A percentile compares a stretch with the other conserved stretches of the same genome.
Conservation (phyloP, 1,140 invertebrate species). For the Tigriopus japonicus region DNA sequence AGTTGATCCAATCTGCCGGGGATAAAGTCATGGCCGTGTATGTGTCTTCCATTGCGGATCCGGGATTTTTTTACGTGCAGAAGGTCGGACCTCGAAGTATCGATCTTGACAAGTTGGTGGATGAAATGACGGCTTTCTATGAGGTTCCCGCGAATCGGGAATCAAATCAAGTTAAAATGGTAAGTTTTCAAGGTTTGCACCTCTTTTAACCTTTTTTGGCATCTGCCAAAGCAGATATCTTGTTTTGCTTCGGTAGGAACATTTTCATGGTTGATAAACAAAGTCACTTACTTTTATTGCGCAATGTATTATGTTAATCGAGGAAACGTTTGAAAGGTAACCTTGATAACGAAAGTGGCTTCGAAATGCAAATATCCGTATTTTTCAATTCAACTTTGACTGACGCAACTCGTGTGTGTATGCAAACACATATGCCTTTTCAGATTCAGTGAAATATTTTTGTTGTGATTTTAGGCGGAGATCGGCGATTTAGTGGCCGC, state of each 20-base stretch:
- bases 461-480: background rate
- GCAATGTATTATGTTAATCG: too few species aligned
- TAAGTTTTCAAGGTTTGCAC: too few species aligned
- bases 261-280: too few species aligned
- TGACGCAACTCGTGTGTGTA: background rate
- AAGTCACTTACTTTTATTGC: too few species aligned
- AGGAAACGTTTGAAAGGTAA: too few species aligned
- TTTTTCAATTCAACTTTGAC: background rate
- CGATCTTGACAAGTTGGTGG: constrained; percentile 1
- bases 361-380: background rate
- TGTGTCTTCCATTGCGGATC: constrained; percentile 1
- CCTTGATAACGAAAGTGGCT: background rate
- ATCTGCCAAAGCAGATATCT: too few species aligned
- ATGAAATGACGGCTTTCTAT: constrained; percentile 14
- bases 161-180: background rate
- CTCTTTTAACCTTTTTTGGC: too few species aligned
- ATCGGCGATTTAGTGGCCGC: background rate
- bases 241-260: too few species aligned
- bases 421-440: background rate
- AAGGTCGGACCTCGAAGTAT: constrained; percentile 12
- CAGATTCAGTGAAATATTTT: background rate
- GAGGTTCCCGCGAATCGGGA: background rate
- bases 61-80: constrained; percentile 9
- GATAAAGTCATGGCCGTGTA: constrained; percentile 3
- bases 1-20: background rate